Percentiles rank a stretch among this genome's conserved stretches.
Evolutionary conservation across 92 coral and sea anemone genomes (phyloP).

Genomic region (Epizoanthus illoricatus): DNA sequence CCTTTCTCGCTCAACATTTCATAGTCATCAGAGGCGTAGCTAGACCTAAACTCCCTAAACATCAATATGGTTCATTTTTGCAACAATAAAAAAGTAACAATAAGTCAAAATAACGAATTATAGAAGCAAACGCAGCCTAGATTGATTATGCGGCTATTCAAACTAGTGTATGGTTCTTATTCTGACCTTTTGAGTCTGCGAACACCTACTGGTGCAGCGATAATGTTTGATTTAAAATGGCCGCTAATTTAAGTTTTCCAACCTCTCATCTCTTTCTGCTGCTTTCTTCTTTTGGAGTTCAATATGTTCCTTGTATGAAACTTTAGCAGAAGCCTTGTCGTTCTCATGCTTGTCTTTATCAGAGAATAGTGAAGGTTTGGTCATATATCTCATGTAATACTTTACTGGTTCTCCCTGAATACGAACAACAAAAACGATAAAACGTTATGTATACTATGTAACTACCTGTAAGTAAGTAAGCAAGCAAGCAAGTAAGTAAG

Average conservation of each 20-base stretch:
- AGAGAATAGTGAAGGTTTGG: constrained; percentile 80
- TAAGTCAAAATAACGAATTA: no score
- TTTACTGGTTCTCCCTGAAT: constrained; percentile 79
- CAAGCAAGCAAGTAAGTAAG: no score
- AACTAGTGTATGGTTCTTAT: no score
- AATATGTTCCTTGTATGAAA: constrained; percentile 61
- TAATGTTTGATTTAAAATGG: neutral
- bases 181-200: neutral
- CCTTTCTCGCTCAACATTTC: no score
- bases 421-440: neutral
- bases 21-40: no score
- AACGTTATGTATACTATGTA: neutral
- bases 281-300: constrained; percentile 76
- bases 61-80: no score
- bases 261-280: constrained; percentile 91
- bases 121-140: no score
- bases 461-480: neutral
- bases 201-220: neutral
- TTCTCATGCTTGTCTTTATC: constrained; percentile 48
- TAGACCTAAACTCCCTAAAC: no score
- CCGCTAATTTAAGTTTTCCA: neutral
- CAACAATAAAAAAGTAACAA: no score
- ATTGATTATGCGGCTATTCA: no score
- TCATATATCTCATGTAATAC: constrained; percentile 86
- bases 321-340: constrained; percentile 19